Conservation (phyloP, 2,797 vertebrate species). For the Bradypodion pumilum region DNA sequence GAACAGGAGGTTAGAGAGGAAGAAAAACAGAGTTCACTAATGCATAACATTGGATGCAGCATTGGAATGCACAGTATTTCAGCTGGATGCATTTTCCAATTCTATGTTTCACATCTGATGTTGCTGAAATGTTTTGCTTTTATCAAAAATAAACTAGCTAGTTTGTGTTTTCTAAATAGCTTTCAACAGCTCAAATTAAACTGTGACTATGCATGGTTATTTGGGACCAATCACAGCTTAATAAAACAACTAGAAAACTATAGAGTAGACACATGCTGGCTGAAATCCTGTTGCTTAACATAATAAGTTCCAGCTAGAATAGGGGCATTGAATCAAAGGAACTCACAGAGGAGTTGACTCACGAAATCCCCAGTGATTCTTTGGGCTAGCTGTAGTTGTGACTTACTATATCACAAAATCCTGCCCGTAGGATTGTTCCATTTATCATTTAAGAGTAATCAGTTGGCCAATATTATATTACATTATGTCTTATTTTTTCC, state of each 20-base stretch:
- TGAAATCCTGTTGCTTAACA: no score
- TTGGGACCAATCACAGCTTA: neutral
- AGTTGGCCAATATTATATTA: constrained; percentile 24
- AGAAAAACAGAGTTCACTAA: neutral
- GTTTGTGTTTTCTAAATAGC: neutral
- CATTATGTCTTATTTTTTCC: constrained; percentile 44
- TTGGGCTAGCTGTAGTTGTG: no score
- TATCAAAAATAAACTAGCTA: neutral
- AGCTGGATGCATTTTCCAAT: constrained; percentile 31
- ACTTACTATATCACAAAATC: no score
- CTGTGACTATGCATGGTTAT: neutral
- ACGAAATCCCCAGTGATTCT: no score
- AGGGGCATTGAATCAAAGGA: no score
- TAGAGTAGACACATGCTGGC: no score
- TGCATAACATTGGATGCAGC: neutral
- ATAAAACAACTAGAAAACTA: no score
- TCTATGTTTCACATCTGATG: constrained; percentile 19
- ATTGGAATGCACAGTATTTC: constrained; percentile 3
- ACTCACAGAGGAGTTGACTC: no score
- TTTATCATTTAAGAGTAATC: neutral
- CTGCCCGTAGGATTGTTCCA: neutral
- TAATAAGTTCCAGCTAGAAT: no score
- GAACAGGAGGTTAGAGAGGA: neutral
- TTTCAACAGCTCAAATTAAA: neutral
- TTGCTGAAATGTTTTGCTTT: constrained; percentile 2